phyloP scores from a whole-genome alignment of 2,797 vertebrate species.

The Poecilia wingei region DNA sequence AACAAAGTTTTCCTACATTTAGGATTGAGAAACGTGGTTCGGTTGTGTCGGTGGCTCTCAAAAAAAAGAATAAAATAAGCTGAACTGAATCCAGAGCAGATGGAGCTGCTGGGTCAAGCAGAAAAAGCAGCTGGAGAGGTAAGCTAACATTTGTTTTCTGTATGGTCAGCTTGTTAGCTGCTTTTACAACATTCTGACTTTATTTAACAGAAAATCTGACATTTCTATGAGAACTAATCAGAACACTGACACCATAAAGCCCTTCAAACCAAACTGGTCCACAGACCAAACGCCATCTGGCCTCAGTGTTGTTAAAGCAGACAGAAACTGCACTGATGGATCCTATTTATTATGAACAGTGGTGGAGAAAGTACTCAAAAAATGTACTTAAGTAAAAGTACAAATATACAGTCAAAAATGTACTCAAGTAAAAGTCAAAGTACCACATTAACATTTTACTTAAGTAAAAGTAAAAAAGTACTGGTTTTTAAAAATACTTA shows the following conservation, averaged over 20 bases:
- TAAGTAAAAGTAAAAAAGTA: no score
- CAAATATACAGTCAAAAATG: no score
- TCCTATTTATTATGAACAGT: conserved; percentile 54
- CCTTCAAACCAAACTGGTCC: conserved; percentile 1
- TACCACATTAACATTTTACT: no score
- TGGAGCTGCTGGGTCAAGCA: neutral
- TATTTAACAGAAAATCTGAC: neutral
- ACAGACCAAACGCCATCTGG: neutral
- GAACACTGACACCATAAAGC: conserved; percentile 15
- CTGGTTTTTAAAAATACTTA: no score
- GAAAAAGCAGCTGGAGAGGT: neutral
- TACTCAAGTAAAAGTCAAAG: no score
- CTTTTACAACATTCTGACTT: neutral
- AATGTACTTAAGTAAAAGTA: no score
- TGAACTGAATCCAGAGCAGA: neutral
- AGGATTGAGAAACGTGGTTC: no score
- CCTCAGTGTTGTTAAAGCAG: neutral
- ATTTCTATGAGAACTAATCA: neutral
- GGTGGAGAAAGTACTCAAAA: no score
- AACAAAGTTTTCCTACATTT: no score
- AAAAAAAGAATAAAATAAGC: neutral
- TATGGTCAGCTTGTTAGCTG: neutral
- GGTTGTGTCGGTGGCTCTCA: neutral
- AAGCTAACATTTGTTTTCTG: neutral
- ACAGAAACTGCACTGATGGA: conserved; percentile 15